These are phyloP conservation scores for Poeciliopsis presidionis DNA, from an alignment of 2,797 vertebrate species.

Conservation along the genomic window DNA sequence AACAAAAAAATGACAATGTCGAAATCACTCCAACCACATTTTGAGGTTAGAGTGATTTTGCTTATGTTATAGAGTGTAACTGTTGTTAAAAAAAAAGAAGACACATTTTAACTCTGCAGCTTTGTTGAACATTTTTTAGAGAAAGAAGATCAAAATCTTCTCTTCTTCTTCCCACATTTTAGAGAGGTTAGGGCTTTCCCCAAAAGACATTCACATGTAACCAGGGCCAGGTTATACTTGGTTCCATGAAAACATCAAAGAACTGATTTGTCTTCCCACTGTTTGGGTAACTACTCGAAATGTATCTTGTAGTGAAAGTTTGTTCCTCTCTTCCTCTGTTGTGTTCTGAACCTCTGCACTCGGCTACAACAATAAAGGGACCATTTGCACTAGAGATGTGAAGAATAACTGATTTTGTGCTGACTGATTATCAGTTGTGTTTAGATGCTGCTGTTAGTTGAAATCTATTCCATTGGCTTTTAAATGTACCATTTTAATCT, in stretches of 20 bases:
- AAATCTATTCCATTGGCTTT: not conserved
- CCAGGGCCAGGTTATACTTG: not conserved
- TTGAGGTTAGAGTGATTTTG: not conserved
- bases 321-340: not conserved
- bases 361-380: not conserved
- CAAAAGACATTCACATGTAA: not conserved
- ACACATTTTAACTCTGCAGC: not conserved
- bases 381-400: not conserved
- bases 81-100: not conserved
- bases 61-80: not conserved
- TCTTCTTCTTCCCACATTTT: not conserved
- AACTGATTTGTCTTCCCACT: not conserved
- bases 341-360: not conserved
- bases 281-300: not conserved
- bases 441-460: not conserved
- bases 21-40: too few species aligned
- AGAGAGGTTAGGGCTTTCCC: not conserved
- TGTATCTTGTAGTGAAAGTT: slow-evolving; percentile 1
- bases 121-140: not conserved
- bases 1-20: not conserved
- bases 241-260: not conserved
- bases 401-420: not conserved
- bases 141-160: not conserved
- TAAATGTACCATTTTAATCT: not conserved
- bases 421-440: not conserved